phyloP scores from a whole-genome alignment of 2,113 vertebrate genomes.

The Lynx canadensis region DNA sequence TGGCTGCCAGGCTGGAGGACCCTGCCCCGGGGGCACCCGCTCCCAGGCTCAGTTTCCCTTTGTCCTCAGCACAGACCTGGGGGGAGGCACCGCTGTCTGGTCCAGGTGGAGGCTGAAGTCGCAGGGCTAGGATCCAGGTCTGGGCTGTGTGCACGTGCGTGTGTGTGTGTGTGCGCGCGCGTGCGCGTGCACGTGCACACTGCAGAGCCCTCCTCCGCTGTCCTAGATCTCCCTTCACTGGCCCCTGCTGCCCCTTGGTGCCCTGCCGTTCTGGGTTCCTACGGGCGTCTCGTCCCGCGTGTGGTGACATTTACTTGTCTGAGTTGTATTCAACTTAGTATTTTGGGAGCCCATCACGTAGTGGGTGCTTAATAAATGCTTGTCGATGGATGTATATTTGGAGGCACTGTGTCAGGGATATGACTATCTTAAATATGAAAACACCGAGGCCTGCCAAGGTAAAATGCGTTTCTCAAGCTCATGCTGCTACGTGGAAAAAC shows the following conservation, averaged over 20 bases:
- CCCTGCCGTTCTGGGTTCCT: neutral
- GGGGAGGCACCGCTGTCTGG: neutral
- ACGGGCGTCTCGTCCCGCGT: neutral
- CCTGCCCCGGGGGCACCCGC: neutral
- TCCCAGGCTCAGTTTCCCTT: neutral
- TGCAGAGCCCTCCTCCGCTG: neutral
- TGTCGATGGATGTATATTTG: too few species aligned
- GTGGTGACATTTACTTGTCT: neutral
- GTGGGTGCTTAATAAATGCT: neutral
- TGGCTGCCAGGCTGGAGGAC: neutral
- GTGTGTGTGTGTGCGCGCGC: neutral
- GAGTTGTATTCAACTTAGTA: neutral
- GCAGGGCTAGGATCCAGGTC: neutral
- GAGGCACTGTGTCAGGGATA: too few species aligned
- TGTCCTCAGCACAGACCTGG: neutral
- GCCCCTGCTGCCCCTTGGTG: neutral
- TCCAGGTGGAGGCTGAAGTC: neutral
- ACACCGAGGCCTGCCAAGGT: neutral
- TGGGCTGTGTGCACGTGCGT: neutral
- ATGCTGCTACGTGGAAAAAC: neutral
- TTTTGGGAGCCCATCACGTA: neutral
- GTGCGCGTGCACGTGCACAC: fast-evolving
- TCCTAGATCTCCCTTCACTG: neutral
- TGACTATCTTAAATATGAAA: neutral
- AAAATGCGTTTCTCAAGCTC: neutral